Evolutionary conservation across 2,113 vertebrate species (phyloP).

Genomic region (Lota lota): DNA sequence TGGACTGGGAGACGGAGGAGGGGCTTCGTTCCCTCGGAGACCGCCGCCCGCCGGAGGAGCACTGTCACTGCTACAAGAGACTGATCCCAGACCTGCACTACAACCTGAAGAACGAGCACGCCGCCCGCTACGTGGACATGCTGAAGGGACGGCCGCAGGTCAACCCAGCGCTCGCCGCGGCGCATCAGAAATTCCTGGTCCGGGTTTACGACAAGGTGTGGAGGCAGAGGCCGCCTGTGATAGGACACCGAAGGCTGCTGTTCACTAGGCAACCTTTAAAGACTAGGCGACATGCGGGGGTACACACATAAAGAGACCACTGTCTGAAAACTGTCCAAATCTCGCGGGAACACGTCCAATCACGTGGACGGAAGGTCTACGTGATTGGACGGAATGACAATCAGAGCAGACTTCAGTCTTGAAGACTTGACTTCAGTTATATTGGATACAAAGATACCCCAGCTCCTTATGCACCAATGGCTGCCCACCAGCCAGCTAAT

Average conservation of each 20-base stretch:
- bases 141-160: constrained; percentile 49
- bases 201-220: constrained; percentile 58
- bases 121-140: constrained; percentile 54
- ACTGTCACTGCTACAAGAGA: constrained; percentile 69
- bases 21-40: constrained; percentile 55
- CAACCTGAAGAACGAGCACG: constrained; percentile 56
- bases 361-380: too few relatives aligned
- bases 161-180: constrained; percentile 44
- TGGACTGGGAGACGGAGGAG: constrained; percentile 65
- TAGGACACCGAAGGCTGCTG: too few relatives aligned
- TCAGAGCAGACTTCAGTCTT: too few relatives aligned
- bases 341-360: too few relatives aligned
- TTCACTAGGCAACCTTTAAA: too few relatives aligned
- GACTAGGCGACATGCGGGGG: too few relatives aligned
- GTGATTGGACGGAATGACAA: too few relatives aligned
- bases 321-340: too few relatives aligned
- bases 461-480: too few relatives aligned
- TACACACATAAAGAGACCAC: too few relatives aligned
- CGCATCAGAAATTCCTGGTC: constrained; percentile 52
- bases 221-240: background rate
- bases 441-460: too few relatives aligned
- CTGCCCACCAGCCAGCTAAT: background rate
- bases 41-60: constrained; percentile 50
- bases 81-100: constrained; percentile 60
- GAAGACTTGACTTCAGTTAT: too few relatives aligned